Base-by-base conservation (phyloP, 1,140 invertebrate genomes). In the Aphelenchoides fujianensis region DNA sequence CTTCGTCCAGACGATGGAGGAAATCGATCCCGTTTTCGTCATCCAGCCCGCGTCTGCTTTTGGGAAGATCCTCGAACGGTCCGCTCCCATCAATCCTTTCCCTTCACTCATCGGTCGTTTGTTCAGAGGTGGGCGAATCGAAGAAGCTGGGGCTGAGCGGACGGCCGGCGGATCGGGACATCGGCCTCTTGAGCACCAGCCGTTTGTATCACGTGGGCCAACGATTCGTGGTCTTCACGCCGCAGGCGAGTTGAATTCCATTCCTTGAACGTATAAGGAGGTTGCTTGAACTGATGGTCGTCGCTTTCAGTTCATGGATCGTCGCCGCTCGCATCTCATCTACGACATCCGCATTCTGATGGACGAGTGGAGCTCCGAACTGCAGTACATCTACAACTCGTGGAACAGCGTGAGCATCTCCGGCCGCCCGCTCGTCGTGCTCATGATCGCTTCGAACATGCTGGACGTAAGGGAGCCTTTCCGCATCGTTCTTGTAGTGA, bases 181-280 rank as follows among this genome's bases (percentile, higher is more conserved):
- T 98, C 48, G 95, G 95, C 75, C 92, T 98, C 74, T 87, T 99
- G 3, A 94, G 93, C 84, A 99, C 96, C n/a, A 97, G 95, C 86
- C 97, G 97, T 88, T 86, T 99, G 36, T 99, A 98, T 85, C 92
- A 92, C 9, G 87, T 98, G 23, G 92, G 96, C 78, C 93, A 97
- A 86, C 90, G 91, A 83, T 95, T 97, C 77, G 95, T 97, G 86
- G 95, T 94, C 1, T 99, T 98, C 85, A 97, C 94, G 7, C 96
- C 96, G 48, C 94, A 98, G 91, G 95, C 97, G 88, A 87, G 83
- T 78, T 79, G 36, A 69, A 30, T 36, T 32, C 72, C 27, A 16
- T 41, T 34, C 2, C 5, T 71, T 41, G 30, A 75, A 41, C 1
- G 55, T 41, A 27, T 19, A 37, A n/a, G 12, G 27, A 27, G 12